These are phyloP conservation scores for Sylvietta virens DNA, from an alignment of 2,113 vertebrate genomes.

Conservation along the genomic window DNA sequence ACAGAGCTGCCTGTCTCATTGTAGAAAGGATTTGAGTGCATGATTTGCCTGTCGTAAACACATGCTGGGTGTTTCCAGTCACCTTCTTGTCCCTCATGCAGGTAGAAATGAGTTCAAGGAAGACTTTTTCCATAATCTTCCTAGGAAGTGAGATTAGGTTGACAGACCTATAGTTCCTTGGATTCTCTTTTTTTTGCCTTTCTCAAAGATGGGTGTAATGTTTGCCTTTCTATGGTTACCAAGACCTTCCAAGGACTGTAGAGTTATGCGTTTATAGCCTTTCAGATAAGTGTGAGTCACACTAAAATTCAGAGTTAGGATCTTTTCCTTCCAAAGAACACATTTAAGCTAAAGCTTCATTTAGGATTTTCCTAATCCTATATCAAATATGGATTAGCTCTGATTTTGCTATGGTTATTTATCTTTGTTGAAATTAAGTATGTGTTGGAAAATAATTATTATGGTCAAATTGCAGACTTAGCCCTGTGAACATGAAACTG, in stretches of 20 bases:
- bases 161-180: background rate
- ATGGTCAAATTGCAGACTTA: constrained; percentile 64
- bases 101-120: background rate
- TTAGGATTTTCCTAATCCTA: background rate
- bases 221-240: background rate
- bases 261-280: background rate
- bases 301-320: background rate
- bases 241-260: background rate
- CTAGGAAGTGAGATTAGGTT: background rate
- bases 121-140: background rate
- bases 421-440: background rate
- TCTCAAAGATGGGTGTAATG: background rate
- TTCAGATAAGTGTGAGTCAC: background rate
- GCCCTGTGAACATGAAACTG: constrained; percentile 74
- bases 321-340: background rate
- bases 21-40: background rate
- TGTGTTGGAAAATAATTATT: background rate
- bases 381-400: background rate
- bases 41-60: background rate
- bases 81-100: background rate
- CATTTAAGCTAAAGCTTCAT: background rate
- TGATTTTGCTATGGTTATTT: background rate
- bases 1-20: background rate
- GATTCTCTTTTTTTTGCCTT: background rate
- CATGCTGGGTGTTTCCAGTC: background rate